Base-by-base conservation (phyloP, 1,140 invertebrate species). In the Cepaea nemoralis region DNA sequence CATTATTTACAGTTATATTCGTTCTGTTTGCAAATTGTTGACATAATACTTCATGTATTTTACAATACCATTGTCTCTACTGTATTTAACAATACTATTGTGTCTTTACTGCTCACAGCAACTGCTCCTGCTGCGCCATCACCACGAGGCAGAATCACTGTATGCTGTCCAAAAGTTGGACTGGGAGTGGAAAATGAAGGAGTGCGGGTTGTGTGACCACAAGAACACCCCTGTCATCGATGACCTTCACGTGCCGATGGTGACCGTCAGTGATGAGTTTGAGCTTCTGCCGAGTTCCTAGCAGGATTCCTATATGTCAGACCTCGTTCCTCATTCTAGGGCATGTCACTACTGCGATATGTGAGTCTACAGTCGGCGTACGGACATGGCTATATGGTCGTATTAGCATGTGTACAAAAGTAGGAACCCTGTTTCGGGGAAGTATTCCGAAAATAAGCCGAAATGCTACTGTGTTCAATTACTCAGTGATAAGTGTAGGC, bases 131-230 rank as follows among this genome's bases (percentile, higher is more conserved):
- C 89, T 97, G 66, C 93, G 97, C 63, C 97, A 99, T 92, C 97
- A 98, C 86, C 97, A 97, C 86, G 98, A 99, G 92, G 97, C 97
- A 0, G 97, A 99, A 91, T 97, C 97, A 24, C 91, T 99, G 50
- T 96, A 97, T 89, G 97, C 97, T 0, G 95, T 98, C 3, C 98
- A 99, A 90, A 95, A 94, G 84, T 96, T 99, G 95, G 95, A 97
- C 84, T 99, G 98, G 97, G 97, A 97, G 90, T 98, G 97, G 96
- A 97, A 97, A 89, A 90, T 98, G 82, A 97, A 97, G 87, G 97
- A 98, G 91, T 81, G 89, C 39, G 90, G 89, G 24, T 80, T 90
- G 24, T 91, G 89, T 88, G 92, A 92, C 82, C 82, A 88, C 77
- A 91, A 91, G 79, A 85, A 85, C n/a, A 86, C 87, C 22, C 91